Conservation (phyloP, 2,797 vertebrate genomes). For the Anguilla marmorata region DNA sequence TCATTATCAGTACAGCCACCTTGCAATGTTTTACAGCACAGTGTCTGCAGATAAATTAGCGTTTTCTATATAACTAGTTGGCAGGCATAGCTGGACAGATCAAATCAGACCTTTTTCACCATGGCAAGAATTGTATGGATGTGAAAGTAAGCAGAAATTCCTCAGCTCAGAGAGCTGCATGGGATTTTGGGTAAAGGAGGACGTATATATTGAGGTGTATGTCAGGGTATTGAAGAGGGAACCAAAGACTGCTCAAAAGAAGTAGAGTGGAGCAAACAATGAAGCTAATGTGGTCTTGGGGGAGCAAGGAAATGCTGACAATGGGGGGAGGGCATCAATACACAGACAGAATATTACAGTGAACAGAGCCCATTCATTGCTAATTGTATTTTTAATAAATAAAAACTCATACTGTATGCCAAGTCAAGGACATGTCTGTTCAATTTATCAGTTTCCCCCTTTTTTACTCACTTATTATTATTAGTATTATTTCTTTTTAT, state of each 20-base stretch:
- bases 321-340: slow-evolving; percentile 67
- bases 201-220: slow-evolving; percentile 74
- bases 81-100: slow-evolving; percentile 66
- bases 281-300: slow-evolving; percentile 72
- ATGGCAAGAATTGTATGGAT: slow-evolving; percentile 64
- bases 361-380: slow-evolving; percentile 44
- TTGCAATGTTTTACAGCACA: slow-evolving; percentile 52
- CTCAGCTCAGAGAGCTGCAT: slow-evolving; percentile 61
- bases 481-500: not conserved
- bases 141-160: slow-evolving; percentile 65
- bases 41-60: slow-evolving; percentile 67
- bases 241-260: slow-evolving; percentile 72
- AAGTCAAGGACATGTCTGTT: not conserved
- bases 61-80: slow-evolving; percentile 70
- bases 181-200: slow-evolving; percentile 64
- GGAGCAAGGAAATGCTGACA: slow-evolving; percentile 71
- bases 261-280: slow-evolving; percentile 59
- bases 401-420: not conserved
- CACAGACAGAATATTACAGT: slow-evolving; percentile 61
- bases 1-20: too few relatives aligned
- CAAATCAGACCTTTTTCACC: slow-evolving; percentile 64
- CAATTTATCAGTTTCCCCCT: not conserved
- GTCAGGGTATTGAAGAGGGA: slow-evolving; percentile 69
- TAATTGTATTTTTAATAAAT: slow-evolving; percentile 26
- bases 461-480: too few relatives aligned